A percentile compares a stretch with the other conserved stretches of the same genome.
phyloP scores from a whole-genome alignment of 1,140 invertebrate species.

The Nasonia longicornis region DNA sequence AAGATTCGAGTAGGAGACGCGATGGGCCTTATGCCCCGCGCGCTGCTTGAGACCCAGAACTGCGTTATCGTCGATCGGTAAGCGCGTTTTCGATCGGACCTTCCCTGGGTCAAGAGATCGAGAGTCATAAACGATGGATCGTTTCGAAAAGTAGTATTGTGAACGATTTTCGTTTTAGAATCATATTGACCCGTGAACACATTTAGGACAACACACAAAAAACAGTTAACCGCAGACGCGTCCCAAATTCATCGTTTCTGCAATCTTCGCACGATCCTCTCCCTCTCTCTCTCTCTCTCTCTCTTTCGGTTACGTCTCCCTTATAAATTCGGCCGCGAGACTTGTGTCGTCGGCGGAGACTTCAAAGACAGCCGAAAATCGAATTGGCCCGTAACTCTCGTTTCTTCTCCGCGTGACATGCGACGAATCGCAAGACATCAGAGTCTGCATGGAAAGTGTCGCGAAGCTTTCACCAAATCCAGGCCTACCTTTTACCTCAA shows the following conservation, averaged over 20 bases:
- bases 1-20: neutral
- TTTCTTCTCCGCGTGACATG: neutral
- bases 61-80: slow-evolving; percentile 30
- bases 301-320: no score
- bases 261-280: neutral
- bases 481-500: no score
- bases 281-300: no score
- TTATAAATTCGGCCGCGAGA: neutral
- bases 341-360: neutral
- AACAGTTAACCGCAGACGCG: neutral
- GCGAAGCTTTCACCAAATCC: no score
- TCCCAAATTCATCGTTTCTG: no score
- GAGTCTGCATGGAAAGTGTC: neutral
- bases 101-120: no score
- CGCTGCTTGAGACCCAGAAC: neutral
- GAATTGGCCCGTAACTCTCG: neutral
- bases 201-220: neutral
- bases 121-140: no score
- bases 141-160: no score
- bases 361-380: neutral
- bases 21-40: neutral
- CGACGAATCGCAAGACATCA: neutral
- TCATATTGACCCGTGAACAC: no score
- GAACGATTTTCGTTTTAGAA: no score
- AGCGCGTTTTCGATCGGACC: neutral